Conservation (phyloP, 2,113 vertebrate genomes). For the Entomyzon cyanotis region DNA sequence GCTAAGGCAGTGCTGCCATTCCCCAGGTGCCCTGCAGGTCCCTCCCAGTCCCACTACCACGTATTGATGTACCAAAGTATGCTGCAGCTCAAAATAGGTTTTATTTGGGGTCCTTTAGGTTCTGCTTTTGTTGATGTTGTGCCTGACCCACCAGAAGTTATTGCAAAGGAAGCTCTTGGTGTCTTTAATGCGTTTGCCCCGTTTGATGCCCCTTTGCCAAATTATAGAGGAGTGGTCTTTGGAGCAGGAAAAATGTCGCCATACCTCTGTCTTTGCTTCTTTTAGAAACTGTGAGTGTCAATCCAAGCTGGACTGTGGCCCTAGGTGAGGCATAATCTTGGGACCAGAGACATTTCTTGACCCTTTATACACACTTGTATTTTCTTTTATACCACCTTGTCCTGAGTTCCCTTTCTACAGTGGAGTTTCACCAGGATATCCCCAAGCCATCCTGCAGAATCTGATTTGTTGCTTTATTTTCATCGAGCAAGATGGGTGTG, state of each 20-base stretch:
- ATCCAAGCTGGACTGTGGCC: background rate
- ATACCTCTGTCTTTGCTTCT: background rate
- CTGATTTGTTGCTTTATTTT: conserved; percentile 55
- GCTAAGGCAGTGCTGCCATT: background rate
- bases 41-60: background rate
- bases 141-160: background rate
- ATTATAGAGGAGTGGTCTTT: background rate
- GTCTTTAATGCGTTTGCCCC: background rate
- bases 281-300: background rate
- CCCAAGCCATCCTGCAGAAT: background rate
- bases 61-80: background rate
- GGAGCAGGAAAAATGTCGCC: background rate
- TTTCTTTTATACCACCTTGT: background rate
- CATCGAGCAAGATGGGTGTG: conserved; percentile 1
- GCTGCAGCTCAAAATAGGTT: background rate
- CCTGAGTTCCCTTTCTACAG: background rate
- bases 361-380: background rate
- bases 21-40: background rate
- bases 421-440: background rate
- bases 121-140: background rate
- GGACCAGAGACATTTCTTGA: background rate
- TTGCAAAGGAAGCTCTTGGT: background rate
- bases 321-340: background rate
- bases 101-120: background rate
- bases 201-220: background rate